Evolutionary conservation across 2,888 invertebrate species (phyloP).

Genomic region (Notodonta ziczac): DNA sequence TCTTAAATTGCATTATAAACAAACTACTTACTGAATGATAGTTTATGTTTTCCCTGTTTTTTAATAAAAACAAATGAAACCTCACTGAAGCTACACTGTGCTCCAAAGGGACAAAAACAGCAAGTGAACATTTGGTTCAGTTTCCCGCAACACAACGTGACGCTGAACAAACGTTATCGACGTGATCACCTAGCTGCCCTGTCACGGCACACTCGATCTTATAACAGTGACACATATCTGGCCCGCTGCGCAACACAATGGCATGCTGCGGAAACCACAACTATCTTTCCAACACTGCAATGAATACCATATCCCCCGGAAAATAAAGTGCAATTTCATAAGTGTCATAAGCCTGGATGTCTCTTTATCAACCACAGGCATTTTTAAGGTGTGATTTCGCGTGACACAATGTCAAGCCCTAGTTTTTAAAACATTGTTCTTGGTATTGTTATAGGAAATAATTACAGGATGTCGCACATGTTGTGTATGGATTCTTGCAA

Average conservation of each 20-base stretch:
- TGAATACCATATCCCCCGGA: constrained; percentile 30
- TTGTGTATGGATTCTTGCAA: constrained; percentile 12
- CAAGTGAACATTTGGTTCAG: constrained; percentile 1
- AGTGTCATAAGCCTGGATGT: constrained; percentile 28
- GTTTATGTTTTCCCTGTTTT: too few relatives aligned
- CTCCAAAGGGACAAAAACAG: constrained; percentile 3
- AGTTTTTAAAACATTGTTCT: constrained; percentile 51
- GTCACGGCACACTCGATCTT: constrained; percentile 42
- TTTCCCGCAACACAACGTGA: constrained; percentile 16
- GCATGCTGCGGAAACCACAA: constrained; percentile 64
- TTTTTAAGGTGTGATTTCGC: constrained; percentile 50
- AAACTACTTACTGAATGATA: too few relatives aligned
- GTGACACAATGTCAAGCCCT: constrained; percentile 50
- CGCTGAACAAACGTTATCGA: constrained; percentile 26
- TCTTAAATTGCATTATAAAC: too few relatives aligned
- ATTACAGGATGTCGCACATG: constrained; percentile 48
- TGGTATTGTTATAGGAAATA: constrained; percentile 52
- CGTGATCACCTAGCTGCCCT: constrained; percentile 28
- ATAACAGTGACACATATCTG: constrained; percentile 70
- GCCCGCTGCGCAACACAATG: constrained; percentile 66
- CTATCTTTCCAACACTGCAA: constrained; percentile 28
- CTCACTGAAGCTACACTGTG: not conserved
- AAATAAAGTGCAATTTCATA: constrained; percentile 31
- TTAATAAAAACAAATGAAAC: too few relatives aligned
- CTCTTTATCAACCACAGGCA: constrained; percentile 44